Conservation (phyloP, 2,113 vertebrate genomes). For the Pelodiscus sinensis region DNA sequence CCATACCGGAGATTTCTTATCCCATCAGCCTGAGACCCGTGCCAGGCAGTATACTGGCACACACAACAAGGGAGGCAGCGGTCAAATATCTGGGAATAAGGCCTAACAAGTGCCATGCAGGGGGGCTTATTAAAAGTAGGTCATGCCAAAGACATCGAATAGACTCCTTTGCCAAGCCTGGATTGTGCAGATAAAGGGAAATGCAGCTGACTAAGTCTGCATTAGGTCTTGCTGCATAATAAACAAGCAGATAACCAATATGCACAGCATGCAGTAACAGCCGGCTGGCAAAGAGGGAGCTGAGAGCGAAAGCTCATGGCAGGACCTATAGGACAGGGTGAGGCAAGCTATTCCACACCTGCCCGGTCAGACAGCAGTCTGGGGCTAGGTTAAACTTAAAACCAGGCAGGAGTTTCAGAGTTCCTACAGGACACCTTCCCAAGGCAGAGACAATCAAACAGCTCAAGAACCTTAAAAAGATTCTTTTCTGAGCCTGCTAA, state of each 20-base stretch:
- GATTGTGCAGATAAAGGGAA: background rate
- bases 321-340: background rate
- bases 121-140: background rate
- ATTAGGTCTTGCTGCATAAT: background rate
- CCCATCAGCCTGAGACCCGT: background rate
- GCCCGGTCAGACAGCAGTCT: accelerated
- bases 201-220: background rate
- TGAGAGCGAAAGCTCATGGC: background rate
- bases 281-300: background rate
- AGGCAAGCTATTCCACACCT: background rate
- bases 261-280: background rate
- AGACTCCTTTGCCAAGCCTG: accelerated
- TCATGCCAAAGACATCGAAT: background rate
- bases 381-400: background rate
- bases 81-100: background rate
- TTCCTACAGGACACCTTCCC: background rate
- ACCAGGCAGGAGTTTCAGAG: background rate
- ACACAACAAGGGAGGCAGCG: background rate
- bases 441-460: background rate
- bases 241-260: background rate
- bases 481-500: background rate
- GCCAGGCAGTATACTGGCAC: background rate
- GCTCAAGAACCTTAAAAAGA: background rate
- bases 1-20: background rate
- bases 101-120: background rate